A percentile compares a stretch with the other conserved stretches of the same genome.
Evolutionary conservation across 2,888 invertebrate species (phyloP).

Genomic region (Notodonta ziczac): DNA sequence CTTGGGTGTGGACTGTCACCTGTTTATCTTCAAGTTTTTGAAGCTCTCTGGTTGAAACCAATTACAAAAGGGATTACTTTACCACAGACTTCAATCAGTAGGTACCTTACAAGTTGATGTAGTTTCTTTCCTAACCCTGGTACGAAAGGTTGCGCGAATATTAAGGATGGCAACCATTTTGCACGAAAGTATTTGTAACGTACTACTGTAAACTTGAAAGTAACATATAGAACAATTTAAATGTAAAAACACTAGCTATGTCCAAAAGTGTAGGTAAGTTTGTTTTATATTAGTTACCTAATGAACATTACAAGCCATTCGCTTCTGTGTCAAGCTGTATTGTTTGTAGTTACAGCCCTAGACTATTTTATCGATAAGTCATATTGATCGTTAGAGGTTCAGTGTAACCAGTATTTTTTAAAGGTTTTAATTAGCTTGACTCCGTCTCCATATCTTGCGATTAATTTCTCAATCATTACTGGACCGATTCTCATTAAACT

Average conservation of each 20-base stretch:
- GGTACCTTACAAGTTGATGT: too few relatives aligned
- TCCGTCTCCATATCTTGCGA: too few relatives aligned
- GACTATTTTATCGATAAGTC: constrained; percentile 4
- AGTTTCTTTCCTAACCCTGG: too few relatives aligned
- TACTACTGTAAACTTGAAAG: too few relatives aligned
- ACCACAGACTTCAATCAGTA: too few relatives aligned
- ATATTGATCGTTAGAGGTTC: constrained; percentile 32
- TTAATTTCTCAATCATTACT: too few relatives aligned
- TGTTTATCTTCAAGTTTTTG: not conserved
- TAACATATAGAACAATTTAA: too few relatives aligned
- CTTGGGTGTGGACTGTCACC: not conserved
- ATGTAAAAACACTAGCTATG: too few relatives aligned
- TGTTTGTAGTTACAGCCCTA: not conserved
- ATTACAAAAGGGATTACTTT: too few relatives aligned
- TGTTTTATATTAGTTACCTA: not conserved
- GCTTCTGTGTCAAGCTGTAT: not conserved
- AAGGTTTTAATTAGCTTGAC: too few relatives aligned
- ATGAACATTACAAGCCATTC: not conserved
- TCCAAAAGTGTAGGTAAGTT: too few relatives aligned
- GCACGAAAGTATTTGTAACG: not conserved
- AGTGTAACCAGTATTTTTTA: constrained; percentile 64
- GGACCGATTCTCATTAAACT: too few relatives aligned
- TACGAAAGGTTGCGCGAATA: not conserved
- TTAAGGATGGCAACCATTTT: not conserved
- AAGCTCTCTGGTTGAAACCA: not conserved